Percentiles rank a stretch among this genome's conserved stretches.
Evolutionary conservation across 2,113 vertebrate genomes (phyloP).

Genomic region (Syngnathus floridae): DNA sequence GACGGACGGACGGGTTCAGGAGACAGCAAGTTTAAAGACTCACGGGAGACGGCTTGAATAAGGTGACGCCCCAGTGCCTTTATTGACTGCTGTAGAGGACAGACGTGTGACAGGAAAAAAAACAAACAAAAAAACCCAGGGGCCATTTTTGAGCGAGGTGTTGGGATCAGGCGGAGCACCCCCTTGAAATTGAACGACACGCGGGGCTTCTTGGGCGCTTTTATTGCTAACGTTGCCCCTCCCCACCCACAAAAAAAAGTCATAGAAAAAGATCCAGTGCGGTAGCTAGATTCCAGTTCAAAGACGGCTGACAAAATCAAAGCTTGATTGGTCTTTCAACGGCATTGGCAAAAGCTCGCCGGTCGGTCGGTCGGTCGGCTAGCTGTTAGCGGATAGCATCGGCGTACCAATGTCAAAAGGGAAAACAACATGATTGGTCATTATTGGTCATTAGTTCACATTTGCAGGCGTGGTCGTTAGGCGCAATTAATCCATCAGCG

Average conservation of each 20-base stretch:
- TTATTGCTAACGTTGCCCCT: not conserved
- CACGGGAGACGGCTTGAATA: not conserved
- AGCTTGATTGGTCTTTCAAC: not conserved
- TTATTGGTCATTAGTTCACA: not conserved
- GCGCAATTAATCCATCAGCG: not conserved
- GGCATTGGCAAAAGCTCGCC: not conserved
- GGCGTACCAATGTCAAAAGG: too few relatives aligned
- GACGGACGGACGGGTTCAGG: too few relatives aligned
- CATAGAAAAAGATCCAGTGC: not conserved
- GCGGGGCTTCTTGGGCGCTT: not conserved
- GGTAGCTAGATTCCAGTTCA: not conserved
- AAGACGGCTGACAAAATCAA: not conserved
- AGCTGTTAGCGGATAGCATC: not conserved
- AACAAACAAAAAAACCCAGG: too few relatives aligned
- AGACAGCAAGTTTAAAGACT: not conserved
- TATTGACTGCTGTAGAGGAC: not conserved
- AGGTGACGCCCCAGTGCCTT: not conserved
- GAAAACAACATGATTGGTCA: not conserved
- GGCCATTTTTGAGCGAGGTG: not conserved
- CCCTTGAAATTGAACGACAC: too few relatives aligned
- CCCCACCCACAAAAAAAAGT: not conserved
- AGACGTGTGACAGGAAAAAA: not conserved
- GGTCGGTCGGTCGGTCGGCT: not conserved
- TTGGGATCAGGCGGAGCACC: not conserved
- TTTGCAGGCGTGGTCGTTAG: not conserved